Percentiles rank a stretch among this genome's conserved stretches.
Conservation (phyloP, 2,888 invertebrate species). For the Octodonta nipae region DNA sequence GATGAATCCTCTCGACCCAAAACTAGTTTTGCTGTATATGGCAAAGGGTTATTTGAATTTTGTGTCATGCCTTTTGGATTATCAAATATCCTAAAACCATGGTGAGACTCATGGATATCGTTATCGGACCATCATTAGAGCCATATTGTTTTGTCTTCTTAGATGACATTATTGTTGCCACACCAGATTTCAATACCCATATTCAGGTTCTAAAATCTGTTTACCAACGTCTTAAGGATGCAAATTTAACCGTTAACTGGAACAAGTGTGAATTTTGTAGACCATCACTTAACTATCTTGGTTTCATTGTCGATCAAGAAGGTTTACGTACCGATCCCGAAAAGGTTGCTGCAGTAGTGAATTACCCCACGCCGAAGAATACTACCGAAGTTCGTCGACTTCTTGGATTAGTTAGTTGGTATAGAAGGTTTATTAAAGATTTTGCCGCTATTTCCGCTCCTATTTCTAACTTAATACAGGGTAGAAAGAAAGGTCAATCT, state of each 20-base stretch:
- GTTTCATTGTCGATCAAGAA: constrained; percentile 5
- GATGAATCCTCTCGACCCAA: constrained; percentile 4
- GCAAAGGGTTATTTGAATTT: constrained; percentile 9
- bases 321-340: constrained; percentile 9
- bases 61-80: constrained; percentile 10
- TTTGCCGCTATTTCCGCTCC: constrained; percentile 8
- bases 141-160: constrained; percentile 11
- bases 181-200: constrained; percentile 4
- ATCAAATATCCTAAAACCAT: constrained; percentile 13
- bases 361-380: constrained; percentile 6
- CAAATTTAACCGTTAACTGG: constrained; percentile 4
- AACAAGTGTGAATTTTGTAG: constrained; percentile 9
- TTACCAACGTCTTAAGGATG: constrained; percentile 1
- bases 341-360: constrained; percentile 5
- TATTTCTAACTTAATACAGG: background rate
- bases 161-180: constrained; percentile 11
- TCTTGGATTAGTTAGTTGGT: constrained; percentile 8
- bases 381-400: constrained; percentile 7
- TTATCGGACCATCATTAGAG: constrained; percentile 14
- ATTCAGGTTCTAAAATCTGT: constrained; percentile 3
- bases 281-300: constrained; percentile 6
- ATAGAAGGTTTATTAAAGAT: constrained; percentile 9
- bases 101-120: constrained; percentile 10
- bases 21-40: constrained; percentile 10
- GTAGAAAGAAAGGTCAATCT: constrained; percentile 9